Percentiles rank a stretch among this genome's conserved stretches.
Evolutionary conservation across 2,888 invertebrate species (phyloP).

Genomic region (Ethmia dodecea): DNA sequence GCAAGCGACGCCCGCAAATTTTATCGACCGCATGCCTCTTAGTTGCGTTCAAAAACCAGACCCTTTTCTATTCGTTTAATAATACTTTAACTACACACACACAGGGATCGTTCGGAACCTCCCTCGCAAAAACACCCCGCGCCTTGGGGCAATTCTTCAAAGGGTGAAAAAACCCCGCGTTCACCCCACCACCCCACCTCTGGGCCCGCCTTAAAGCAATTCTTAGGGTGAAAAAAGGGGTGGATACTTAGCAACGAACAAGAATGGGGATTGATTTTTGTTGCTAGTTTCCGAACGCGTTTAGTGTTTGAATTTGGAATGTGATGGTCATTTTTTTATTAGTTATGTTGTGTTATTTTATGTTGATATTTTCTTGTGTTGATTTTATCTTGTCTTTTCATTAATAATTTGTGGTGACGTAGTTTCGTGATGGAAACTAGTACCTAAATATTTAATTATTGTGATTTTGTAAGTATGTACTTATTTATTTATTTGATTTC

Average conservation of each 20-base stretch:
- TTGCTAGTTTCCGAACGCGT: slow-evolving; percentile 25
- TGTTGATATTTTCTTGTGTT: not conserved
- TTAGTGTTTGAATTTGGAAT: slow-evolving; percentile 26
- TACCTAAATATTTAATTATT: not conserved
- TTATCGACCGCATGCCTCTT: no score
- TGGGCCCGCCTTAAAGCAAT: slow-evolving; percentile 68
- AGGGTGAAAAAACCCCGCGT: slow-evolving; percentile 70
- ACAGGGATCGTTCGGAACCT: slow-evolving; percentile 32
- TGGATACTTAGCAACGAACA: slow-evolving; percentile 70
- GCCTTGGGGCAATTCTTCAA: slow-evolving; percentile 76
- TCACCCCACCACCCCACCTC: slow-evolving; percentile 31
- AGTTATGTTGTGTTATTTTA: not conserved
- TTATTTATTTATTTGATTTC: no score
- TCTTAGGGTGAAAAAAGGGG: slow-evolving; percentile 76
- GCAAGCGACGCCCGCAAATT: no score
- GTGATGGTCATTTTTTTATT: slow-evolving; percentile 6
- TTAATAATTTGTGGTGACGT: not conserved
- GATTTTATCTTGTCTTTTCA: not conserved
- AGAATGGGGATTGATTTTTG: slow-evolving; percentile 58
- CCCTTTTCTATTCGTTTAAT: slow-evolving; percentile 67
- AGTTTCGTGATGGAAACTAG: not conserved
- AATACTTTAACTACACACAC: slow-evolving; percentile 57
- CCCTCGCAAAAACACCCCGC: slow-evolving; percentile 50
- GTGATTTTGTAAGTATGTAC: not conserved
- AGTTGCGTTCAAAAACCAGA: slow-evolving; percentile 55